phyloP scores from a whole-genome alignment of 35 echinoderm and acorn worm genomes.

The Patiria miniata region DNA sequence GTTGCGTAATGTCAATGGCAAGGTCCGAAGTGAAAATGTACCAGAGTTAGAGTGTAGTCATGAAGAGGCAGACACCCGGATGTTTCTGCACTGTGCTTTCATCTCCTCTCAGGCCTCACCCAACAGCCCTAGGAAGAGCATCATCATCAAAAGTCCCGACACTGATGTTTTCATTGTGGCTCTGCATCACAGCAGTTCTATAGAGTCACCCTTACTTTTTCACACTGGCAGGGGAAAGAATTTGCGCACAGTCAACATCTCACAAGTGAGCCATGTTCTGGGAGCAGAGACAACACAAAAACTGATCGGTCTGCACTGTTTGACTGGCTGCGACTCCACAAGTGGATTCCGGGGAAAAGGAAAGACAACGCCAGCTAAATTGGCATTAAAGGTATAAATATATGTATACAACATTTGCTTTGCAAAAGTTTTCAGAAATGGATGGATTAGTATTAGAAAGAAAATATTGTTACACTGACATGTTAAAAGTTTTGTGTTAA shows the following conservation, averaged over 20 bases:
- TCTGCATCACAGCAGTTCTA: background rate
- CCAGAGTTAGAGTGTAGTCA: background rate
- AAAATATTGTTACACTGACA: too few relatives aligned
- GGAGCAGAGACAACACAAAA: conserved; percentile 13
- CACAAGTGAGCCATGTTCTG: conserved; percentile 2
- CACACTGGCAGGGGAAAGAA: conserved; percentile 54
- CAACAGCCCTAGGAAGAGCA: background rate
- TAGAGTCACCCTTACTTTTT: conserved; percentile 37
- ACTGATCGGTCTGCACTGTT: conserved; percentile 58
- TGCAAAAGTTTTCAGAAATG: too few relatives aligned
- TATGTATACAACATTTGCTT: too few relatives aligned
- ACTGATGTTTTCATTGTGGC: conserved; percentile 73
- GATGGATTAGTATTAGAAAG: too few relatives aligned
- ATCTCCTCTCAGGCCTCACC: background rate
- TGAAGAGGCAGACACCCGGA: conserved; percentile 22
- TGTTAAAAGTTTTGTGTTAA: too few relatives aligned
- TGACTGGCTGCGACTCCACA: conserved; percentile 58
- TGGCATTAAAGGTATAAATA: conserved; percentile 16
- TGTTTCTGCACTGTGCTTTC: background rate
- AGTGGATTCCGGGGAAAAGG: conserved; percentile 72
- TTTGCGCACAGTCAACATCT: conserved; percentile 34
- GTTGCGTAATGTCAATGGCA: background rate
- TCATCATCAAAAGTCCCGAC: conserved; percentile 64
- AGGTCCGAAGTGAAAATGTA: background rate
- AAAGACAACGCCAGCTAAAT: conserved; percentile 44